phyloP scores from a whole-genome alignment of 2,113 vertebrate species.

The Chrysemys picta region DNA sequence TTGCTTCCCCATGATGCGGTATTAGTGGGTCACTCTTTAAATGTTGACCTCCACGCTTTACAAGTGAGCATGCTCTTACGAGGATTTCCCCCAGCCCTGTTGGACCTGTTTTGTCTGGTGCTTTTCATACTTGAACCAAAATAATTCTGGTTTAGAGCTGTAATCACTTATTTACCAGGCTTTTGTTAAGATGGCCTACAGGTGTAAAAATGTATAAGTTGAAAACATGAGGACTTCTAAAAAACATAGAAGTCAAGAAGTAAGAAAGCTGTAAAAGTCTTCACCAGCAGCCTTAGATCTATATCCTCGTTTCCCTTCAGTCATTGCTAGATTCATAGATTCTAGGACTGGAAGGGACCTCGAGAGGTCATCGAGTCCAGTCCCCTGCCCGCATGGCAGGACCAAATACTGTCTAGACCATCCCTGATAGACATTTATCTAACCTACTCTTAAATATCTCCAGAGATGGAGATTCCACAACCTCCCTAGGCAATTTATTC shows the following conservation, averaged over 20 bases:
- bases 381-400: no score
- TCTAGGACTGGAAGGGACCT: no score
- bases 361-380: no score
- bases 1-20: constrained; percentile 88
- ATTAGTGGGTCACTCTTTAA: constrained; percentile 91
- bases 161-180: not conserved
- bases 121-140: not conserved
- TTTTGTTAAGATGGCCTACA: not conserved
- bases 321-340: not conserved
- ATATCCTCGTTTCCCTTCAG: not conserved
- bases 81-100: not conserved
- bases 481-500: no score
- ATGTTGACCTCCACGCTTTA: constrained; percentile 86
- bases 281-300: not conserved
- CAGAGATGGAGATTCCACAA: no score
- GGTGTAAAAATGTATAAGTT: not conserved
- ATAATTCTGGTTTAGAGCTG: not conserved
- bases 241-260: not conserved
- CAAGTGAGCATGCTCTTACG: constrained; percentile 79
- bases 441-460: no score
- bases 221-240: not conserved
- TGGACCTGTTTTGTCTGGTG: not conserved
- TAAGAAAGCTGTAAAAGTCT: not conserved
- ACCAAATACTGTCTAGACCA: no score
- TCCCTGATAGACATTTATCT: no score